Base-by-base conservation (phyloP, 2,113 vertebrate species). In the Apus apus region DNA sequence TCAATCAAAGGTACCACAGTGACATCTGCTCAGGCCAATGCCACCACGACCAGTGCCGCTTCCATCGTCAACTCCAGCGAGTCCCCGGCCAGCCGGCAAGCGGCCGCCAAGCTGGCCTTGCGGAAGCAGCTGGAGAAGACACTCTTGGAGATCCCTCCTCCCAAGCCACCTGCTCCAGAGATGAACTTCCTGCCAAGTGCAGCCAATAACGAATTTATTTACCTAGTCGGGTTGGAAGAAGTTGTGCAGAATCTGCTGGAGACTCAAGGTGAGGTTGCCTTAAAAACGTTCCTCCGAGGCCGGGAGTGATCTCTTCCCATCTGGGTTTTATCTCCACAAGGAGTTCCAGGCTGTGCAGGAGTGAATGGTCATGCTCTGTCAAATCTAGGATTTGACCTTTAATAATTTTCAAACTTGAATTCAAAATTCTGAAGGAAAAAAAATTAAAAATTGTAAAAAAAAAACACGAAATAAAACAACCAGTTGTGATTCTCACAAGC, bases 121-220 rank as follows among this genome's bases (percentile, higher is more conserved):
- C 97, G 99, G 13, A 99, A 99, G 94, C 99, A 99, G 97, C 95
- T 99, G 97, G 99, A 99, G 97, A 99, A 99, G 96, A 99, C 99
- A 2, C 97, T 99, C 73, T 89, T 99, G 81, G 99, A 99, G 97
- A 99, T 99, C 73, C 99, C 99, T 16, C 99, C 99, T 2, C 99
- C 99, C 48, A 99, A 99, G 81, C 99, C 99, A 0, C 99, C 99
- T 0, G 98, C 99, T 0, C 99, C 99, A 0, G 99, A 99, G 94
- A 99, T 99, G 97, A 99, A 98, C 93, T 99, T 99, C 96, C 97
- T 99, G 90, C 99, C 99, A 4, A 99, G 99, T 1, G 99, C 99
- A 2, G 99, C 99, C 85, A 99, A 99, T 89, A 99, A 99, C 12
- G 99, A 99, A 97, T 99, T 99, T 85, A 99, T 99, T 94, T 99